Conservation (phyloP, 2,888 invertebrate genomes). For the Salpingus planirostris region DNA sequence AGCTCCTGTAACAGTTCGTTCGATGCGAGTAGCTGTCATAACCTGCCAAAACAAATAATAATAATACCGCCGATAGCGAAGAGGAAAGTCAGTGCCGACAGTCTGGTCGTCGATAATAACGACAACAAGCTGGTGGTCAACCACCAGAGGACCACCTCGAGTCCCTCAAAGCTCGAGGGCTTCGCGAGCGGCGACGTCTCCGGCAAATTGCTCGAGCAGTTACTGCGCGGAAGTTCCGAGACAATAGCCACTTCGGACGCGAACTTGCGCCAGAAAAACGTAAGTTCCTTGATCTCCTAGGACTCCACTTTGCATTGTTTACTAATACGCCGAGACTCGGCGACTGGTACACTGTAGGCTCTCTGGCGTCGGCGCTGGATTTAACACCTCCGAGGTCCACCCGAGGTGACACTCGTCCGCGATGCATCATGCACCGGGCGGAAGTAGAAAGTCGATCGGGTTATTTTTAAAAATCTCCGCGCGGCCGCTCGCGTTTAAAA, state of each 20-base stretch:
- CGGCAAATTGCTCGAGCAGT: constrained; percentile 64
- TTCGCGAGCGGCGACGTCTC: constrained; percentile 45
- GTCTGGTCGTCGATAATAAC: constrained; percentile 24
- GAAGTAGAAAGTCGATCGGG: no score
- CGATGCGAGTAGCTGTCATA: constrained; percentile 43
- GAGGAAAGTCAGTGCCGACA: constrained; percentile 41
- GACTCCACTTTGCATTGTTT: no score
- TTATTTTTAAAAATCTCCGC: no score
- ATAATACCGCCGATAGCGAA: constrained; percentile 24
- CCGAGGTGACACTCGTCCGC: no score
- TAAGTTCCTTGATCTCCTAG: no score
- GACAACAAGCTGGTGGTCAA: constrained; percentile 40
- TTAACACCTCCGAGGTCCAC: no score
- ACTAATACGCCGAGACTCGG: no score
- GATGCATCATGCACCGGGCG: no score
- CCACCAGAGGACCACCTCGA: constrained; percentile 71
- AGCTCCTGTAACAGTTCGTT: constrained; percentile 47
- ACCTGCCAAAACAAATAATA: constrained; percentile 33
- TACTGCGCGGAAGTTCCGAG: constrained; percentile 72
- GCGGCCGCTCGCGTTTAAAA: no score
- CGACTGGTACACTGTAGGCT: no score
- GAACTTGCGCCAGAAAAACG: constrained; percentile 32
- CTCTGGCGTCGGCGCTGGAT: no score
- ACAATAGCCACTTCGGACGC: constrained; percentile 54
- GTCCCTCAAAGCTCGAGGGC: constrained; percentile 68